These are phyloP conservation scores for Bicyclus anynana DNA, from an alignment of 1,140 invertebrate species.

Conservation along the genomic window DNA sequence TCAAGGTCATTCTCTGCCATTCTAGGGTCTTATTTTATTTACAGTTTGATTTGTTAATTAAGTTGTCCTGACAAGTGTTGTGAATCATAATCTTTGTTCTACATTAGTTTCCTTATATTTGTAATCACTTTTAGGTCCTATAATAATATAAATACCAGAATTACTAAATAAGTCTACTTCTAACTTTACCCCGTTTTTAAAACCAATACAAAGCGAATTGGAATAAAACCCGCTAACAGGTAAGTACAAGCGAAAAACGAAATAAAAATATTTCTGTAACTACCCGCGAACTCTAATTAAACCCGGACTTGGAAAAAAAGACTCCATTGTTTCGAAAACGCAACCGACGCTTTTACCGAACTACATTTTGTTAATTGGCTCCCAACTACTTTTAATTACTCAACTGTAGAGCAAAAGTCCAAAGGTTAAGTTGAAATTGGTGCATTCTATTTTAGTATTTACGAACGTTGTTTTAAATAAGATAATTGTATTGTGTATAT, in stretches of 20 bases:
- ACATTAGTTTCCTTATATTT: too few relatives aligned
- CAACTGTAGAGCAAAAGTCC: conserved; percentile 27
- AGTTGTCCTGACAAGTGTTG: too few relatives aligned
- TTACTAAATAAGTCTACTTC: not conserved
- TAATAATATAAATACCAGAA: not conserved
- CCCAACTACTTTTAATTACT: conserved; percentile 63
- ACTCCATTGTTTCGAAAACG: conserved; percentile 58
- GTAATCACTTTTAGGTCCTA: too few relatives aligned
- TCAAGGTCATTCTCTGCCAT: too few relatives aligned
- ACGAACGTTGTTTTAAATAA: conserved; percentile 6
- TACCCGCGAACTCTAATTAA: conserved; percentile 59
- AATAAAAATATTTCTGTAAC: conserved; percentile 28
- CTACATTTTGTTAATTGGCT: conserved; percentile 69
- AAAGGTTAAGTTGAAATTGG: conserved; percentile 15
- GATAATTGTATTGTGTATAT: not conserved
- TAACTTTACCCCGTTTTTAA: not conserved
- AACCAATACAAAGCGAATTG: conserved; percentile 1
- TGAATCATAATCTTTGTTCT: too few relatives aligned
- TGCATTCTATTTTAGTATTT: conserved; percentile 19
- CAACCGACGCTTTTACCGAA: conserved; percentile 43
- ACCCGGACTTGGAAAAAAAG: conserved; percentile 46
- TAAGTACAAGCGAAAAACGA: conserved; percentile 9
- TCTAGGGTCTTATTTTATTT: too few relatives aligned
- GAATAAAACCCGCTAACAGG: conserved; percentile 10
- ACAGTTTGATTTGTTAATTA: too few relatives aligned